Base-by-base conservation (phyloP, 2,888 invertebrate species). In the Hybos culiciformis region DNA sequence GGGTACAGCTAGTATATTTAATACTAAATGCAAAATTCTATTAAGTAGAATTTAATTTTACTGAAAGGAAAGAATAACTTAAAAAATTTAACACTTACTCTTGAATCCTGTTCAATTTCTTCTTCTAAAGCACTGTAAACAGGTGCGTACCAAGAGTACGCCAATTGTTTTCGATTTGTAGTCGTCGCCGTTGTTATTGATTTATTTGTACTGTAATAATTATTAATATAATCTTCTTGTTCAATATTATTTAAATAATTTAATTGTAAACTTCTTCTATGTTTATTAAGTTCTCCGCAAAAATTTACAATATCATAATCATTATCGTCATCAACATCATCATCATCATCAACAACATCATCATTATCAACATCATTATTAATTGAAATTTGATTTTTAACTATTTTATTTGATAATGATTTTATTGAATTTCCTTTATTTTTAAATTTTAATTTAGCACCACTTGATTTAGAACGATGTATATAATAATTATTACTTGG, bases 101-200 rank as follows among this genome's bases (percentile, higher is more conserved):
- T 58, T 53, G 62, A 66, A 54, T 66, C 62, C 52, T 65, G 64
- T 55, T 66, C 65, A 52, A 62, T 59, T 58, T 66, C 66, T 58
- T 65, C 65, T 58, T 64, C 61, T 50, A 65, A 62, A 44, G 66
- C 64, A 55, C 63, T 64, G 42, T 66, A 65, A 34, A 65, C 63
- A 26, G 66, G 64, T 51, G 63, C 65, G 63, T 66, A 66, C 66
- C 65, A 66, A 41, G 66, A 66, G 60, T 66, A 62, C 54, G 65
- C 60, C 52, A 62, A 59, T 48, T 65, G 66, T 46, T 63, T 64
- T 34, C 64, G 59, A 50, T 57, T 56, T 49, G 57, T 53, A 45
- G 56, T 53, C 56, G 57, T 53, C 51, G 56, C 53, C 56, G 57
- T 53, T 51, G 54, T 53, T 42, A 50, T 46, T 46, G 49, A 51